A percentile compares a stretch with the other conserved stretches of the same genome.
Conservation (phyloP, 2,888 invertebrate species). For the Euplagia quadripunctaria region DNA sequence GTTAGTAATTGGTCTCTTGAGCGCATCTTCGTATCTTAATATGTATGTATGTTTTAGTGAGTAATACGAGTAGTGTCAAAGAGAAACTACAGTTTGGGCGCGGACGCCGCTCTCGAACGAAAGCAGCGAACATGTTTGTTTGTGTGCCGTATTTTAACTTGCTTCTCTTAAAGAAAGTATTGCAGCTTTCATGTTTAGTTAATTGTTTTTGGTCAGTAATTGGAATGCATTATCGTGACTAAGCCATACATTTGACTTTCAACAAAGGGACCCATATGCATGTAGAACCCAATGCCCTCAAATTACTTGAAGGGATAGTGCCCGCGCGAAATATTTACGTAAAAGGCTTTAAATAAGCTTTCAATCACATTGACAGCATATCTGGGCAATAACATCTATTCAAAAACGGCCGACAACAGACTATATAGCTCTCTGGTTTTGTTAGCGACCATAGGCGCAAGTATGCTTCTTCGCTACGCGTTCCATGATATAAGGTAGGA, state of each 20-base stretch:
- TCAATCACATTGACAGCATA: neutral
- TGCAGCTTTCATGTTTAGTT: conserved; percentile 16
- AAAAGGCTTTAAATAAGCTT: neutral
- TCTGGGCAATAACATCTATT: neutral
- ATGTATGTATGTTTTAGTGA: neutral
- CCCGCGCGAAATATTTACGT: too few relatives aligned
- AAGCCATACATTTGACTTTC: neutral
- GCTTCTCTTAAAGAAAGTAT: conserved; percentile 40
- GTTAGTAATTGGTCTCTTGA: neutral
- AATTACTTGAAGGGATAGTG: too few relatives aligned
- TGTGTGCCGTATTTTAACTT: conserved; percentile 21
- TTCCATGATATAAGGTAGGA: neutral
- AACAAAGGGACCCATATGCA: neutral
- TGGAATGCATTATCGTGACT: neutral
- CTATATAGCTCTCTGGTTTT: neutral
- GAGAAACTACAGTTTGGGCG: conserved; percentile 54
- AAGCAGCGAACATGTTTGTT: conserved; percentile 61
- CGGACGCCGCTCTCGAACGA: conserved; percentile 54
- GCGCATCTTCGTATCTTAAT: neutral
- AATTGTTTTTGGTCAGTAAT: conserved; percentile 18
- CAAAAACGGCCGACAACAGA: neutral
- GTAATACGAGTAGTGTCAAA: conserved; percentile 20
- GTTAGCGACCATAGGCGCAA: neutral
- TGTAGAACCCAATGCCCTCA: too few relatives aligned
- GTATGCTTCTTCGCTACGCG: neutral